Percentiles rank a stretch among this genome's conserved stretches.
Evolutionary conservation across 2,113 vertebrate species (phyloP).

Genomic region (human): DNA sequence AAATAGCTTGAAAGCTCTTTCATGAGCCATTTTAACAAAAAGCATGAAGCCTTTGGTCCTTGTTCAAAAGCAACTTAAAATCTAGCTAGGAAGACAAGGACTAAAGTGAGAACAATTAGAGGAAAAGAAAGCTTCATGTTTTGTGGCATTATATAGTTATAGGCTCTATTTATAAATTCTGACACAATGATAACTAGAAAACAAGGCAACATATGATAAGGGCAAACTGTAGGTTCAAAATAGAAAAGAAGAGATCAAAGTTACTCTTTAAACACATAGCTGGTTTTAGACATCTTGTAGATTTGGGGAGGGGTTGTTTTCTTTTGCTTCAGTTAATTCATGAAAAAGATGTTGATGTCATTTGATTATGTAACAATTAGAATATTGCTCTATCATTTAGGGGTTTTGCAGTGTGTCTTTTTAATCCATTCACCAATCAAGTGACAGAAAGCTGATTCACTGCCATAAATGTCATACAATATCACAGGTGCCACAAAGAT

Average conservation of each 20-base stretch:
- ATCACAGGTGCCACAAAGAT: neutral
- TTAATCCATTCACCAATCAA: neutral
- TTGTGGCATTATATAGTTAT: neutral
- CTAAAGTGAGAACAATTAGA: neutral
- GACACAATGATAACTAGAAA: conserved; percentile 29
- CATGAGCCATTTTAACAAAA: conserved; percentile 43
- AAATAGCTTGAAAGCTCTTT: conserved; percentile 24
- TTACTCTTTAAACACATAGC: neutral
- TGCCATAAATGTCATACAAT: neutral
- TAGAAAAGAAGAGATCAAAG: neutral
- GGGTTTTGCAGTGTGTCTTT: neutral
- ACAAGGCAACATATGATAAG: neutral
- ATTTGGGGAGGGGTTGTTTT: neutral
- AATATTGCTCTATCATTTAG: neutral
- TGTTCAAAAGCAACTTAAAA: conserved; percentile 43
- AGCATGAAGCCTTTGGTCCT: neutral
- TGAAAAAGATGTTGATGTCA: neutral
- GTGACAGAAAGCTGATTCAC: neutral
- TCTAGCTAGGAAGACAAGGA: neutral
- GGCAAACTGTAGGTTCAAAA: neutral
- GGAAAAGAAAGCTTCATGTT: neutral
- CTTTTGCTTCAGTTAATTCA: neutral
- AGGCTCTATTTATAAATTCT: conserved; percentile 22
- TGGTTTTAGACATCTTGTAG: neutral
- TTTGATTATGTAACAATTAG: neutral